Percentiles rank a stretch among this genome's conserved stretches.
Evolutionary conservation across 2,888 invertebrate genomes (phyloP).

Genomic region (Ichneumoninae sp.): DNA sequence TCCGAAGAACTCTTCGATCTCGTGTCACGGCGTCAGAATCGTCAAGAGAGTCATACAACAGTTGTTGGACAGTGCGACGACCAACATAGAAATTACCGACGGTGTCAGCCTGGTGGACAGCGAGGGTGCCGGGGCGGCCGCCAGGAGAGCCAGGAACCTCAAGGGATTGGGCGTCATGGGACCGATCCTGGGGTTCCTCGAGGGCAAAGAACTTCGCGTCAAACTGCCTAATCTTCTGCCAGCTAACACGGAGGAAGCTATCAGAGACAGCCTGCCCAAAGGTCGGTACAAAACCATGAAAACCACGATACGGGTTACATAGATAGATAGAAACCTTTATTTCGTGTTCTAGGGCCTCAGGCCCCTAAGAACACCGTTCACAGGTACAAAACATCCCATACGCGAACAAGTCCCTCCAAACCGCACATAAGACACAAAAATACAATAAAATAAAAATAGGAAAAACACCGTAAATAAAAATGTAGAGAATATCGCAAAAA

Average conservation of each 20-base stretch:
- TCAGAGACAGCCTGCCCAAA: conserved; percentile 86
- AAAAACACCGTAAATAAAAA: too few relatives aligned
- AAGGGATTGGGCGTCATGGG: conserved; percentile 85
- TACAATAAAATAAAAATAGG: too few relatives aligned
- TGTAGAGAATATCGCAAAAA: too few relatives aligned
- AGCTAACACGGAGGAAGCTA: conserved; percentile 87
- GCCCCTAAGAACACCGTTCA: too few relatives aligned
- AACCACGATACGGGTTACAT: conserved; percentile 68
- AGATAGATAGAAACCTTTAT: too few relatives aligned
- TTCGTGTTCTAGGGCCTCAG: too few relatives aligned
- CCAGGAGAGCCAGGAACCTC: conserved; percentile 85
- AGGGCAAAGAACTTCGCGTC: conserved; percentile 90
- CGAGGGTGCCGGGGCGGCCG: conserved; percentile 83
- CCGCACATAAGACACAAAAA: too few relatives aligned
- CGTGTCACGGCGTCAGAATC: conserved; percentile 86
- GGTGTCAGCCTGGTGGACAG: conserved; percentile 88
- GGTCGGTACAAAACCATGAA: conserved; percentile 83
- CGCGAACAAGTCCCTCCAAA: too few relatives aligned
- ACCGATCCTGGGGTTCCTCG: conserved; percentile 88
- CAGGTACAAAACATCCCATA: too few relatives aligned
- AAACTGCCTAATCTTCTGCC: conserved; percentile 90
- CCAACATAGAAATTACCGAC: conserved; percentile 87
- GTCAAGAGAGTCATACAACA: conserved; percentile 86
- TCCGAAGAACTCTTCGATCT: conserved; percentile 81
- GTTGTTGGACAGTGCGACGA: conserved; percentile 85